Base-by-base conservation (phyloP, 2,797 vertebrate species). In the Enteromius thamalakanensis region DNA sequence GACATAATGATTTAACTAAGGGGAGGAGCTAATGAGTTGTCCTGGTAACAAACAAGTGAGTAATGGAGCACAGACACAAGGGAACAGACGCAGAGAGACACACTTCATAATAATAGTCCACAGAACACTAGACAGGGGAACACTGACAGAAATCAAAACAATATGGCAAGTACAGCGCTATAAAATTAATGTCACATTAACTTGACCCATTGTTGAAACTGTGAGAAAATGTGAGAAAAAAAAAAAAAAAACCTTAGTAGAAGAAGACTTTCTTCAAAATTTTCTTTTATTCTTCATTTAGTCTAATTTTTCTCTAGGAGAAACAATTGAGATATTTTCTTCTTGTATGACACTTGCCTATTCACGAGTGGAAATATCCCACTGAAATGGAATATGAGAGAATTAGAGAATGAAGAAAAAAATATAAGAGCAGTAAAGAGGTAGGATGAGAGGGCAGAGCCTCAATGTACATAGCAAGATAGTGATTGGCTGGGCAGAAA, bases 341-440 rank as follows among this genome's bases (percentile, higher is more conserved):
- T 37, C 34, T 55, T 32, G 10, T 87, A 86, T 90, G 89, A 89
- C 84, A 88, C 89, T 91, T 89, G 88, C 85, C 86, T 83, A 87
- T 88, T 86, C 88, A 90, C 72, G 88, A 94, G 91, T 93, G 92
- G 93, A 94, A 94, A 94, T 93, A 93, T 93, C 90, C 91, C 89
- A 86, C 89, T 89, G 88, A 90, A 89, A 89, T 83, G 21, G 88
- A 87, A 90, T 87, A 89, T 79, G 84, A 86, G 87, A 86, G 17
- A 81, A 85, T 86, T 65, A 37, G 77, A 58, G 47, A 70, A 10
- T 23, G 40, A 37, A 69, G 19, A 67, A 23, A 69, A 62, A 70
- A 67, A 60, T 85, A 70, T 77, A 40, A 79, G 45, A 84, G 84
- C 15, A 62, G 71, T 78, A 84, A 78, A 88, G 87, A 86, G 86